A percentile compares a stretch with the other conserved stretches of the same genome.
Evolutionary conservation across 2,113 vertebrate genomes (phyloP).

Genomic region (Phrynosoma blainvillii): DNA sequence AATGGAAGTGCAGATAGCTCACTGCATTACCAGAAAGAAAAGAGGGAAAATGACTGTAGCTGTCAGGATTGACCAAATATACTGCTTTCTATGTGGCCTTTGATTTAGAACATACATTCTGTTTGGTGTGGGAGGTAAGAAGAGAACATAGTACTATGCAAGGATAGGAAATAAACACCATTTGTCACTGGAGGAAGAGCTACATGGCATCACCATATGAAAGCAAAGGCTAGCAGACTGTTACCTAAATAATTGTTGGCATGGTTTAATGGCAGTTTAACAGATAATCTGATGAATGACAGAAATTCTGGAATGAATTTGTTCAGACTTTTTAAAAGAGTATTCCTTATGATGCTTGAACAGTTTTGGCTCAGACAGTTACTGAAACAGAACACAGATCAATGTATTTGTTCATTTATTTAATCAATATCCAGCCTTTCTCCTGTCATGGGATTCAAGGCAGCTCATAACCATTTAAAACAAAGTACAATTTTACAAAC

Average conservation of each 20-base stretch:
- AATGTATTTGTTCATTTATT: too few species aligned
- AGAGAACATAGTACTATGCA: conserved; percentile 53
- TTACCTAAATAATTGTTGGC: neutral
- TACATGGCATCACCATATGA: neutral
- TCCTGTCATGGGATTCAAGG: too few species aligned
- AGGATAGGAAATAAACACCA: conserved; percentile 56
- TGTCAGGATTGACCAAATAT: conserved; percentile 4
- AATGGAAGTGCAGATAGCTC: neutral
- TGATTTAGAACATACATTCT: conserved; percentile 42
- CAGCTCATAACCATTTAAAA: too few species aligned
- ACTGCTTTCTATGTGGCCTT: conserved; percentile 52
- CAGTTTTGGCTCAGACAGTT: neutral
- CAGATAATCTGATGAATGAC: neutral
- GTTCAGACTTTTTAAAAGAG: too few species aligned
- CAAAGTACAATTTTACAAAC: too few species aligned
- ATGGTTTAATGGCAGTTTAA: neutral
- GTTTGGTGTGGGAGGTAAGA: conserved; percentile 53
- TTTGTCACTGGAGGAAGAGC: conserved; percentile 39
- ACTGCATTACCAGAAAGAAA: conserved; percentile 5
- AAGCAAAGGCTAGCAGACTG: conserved; percentile 1
- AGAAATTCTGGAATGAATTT: neutral
- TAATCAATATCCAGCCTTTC: too few species aligned
- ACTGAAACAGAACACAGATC: neutral
- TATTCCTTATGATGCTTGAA: neutral
- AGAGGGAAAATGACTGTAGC: neutral